Base-by-base conservation (phyloP, 2,888 invertebrate genomes). In the Nemotelus nigrinus region DNA sequence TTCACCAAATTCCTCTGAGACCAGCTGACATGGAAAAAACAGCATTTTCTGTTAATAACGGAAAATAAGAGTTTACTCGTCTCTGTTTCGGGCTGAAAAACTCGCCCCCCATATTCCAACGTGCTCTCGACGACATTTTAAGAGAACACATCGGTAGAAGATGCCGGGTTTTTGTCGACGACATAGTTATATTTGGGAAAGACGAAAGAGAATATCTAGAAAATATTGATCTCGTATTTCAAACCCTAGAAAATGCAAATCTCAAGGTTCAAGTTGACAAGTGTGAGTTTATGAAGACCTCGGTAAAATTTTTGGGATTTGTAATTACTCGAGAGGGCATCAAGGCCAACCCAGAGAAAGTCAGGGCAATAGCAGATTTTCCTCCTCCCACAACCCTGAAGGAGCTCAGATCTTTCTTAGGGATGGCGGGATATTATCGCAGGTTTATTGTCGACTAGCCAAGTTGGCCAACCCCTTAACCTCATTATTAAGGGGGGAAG, bases 351-450 rank as follows among this genome's bases (percentile, higher is more conserved):
- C 43, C 57, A 41, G 5, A 55, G n/a, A 64, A 76, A 50, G 65
- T 76, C 5, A 45, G 65, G 4, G 64, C 76, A 3, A 76, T 76
- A 39, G 64, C 44, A 41, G 64, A 64, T 4, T 76, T 76, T 64
- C 76, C 64, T 5, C 47, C 76, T 39, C 76, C 76, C 53, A 5
- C 41, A 3, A 72, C 44, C 41, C n/a, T 55, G 5, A 55, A 72
- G 10, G 43, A 57, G 44, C 50, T 71, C 4, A 5, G 65, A 65
- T 65, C 39, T 8, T 65, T 65, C 65, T 45, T 65, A 44, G 65
- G 65, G 4, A 65, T 65, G 65, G 44, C 43, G 10, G 45, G 65
- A 4, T 65, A 41, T 6, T 60, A 60, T 60, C n/a, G n/a, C 5
- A 5, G 63, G 6, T 25, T 60, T 39, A n/a, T 60, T 39, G 7